Evolutionary conservation across 2,888 invertebrate species (phyloP).

Genomic region (Cosmopolites sordidus): DNA sequence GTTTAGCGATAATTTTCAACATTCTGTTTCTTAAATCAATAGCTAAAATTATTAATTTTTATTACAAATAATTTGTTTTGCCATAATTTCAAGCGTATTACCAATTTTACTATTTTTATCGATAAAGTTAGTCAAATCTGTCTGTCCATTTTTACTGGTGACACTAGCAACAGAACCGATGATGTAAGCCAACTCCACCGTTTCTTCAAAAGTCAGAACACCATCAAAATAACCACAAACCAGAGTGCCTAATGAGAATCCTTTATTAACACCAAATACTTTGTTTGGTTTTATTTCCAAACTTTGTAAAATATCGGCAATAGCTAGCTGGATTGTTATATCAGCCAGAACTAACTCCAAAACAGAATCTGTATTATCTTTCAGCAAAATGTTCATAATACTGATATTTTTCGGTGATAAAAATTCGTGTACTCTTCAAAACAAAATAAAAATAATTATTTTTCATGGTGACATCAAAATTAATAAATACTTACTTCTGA

Average conservation of each 20-base stretch:
- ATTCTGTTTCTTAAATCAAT: slow-evolving; percentile 17
- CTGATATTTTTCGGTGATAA: slow-evolving; percentile 51
- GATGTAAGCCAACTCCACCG: slow-evolving; percentile 64
- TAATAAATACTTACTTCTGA: slow-evolving; percentile 44
- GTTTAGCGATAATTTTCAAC: slow-evolving; percentile 20
- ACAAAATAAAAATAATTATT: too few relatives aligned
- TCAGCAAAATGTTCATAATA: slow-evolving; percentile 11
- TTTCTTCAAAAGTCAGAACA: slow-evolving; percentile 76
- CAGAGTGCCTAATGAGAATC: slow-evolving; percentile 87
- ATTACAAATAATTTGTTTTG: not conserved
- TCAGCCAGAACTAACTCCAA: slow-evolving; percentile 25
- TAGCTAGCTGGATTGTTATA: slow-evolving; percentile 55
- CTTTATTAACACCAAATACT: slow-evolving; percentile 28
- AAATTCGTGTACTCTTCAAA: slow-evolving; percentile 48
- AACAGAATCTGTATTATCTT: not conserved
- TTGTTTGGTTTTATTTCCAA: slow-evolving; percentile 41
- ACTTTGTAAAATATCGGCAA: slow-evolving; percentile 50
- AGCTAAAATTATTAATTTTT: slow-evolving; percentile 9
- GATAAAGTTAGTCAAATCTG: slow-evolving; percentile 7
- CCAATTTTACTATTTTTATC: slow-evolving; percentile 10
- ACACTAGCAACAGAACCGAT: slow-evolving; percentile 19
- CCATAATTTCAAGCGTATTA: not conserved
- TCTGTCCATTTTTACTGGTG: slow-evolving; percentile 7
- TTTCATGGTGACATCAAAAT: too few relatives aligned
- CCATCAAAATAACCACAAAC: slow-evolving; percentile 91